Conservation (phyloP, 1,140 invertebrate genomes). For the Dryas iulia region DNA sequence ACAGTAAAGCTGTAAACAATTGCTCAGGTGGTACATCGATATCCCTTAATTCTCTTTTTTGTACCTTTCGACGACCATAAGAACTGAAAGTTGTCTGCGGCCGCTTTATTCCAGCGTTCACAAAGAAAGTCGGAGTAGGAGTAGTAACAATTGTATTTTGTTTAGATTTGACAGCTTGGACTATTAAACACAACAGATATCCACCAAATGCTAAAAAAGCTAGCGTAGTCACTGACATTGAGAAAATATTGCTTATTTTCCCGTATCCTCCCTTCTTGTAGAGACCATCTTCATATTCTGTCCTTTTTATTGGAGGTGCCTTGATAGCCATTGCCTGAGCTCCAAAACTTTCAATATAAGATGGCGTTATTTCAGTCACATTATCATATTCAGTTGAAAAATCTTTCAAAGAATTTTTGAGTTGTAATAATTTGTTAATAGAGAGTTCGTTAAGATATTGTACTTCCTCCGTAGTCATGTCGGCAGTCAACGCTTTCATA, state of each 20-base stretch:
- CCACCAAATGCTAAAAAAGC: conserved; percentile 90
- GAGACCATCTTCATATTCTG: conserved; percentile 59
- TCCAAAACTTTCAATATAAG: conserved; percentile 53
- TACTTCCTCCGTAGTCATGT: conserved; percentile 49
- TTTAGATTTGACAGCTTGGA: conserved; percentile 84
- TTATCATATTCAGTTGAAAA: conserved; percentile 51
- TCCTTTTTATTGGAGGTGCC: conserved; percentile 61
- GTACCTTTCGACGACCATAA: conserved; percentile 65
- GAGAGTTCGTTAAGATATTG: conserved; percentile 67
- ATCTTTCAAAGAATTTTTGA: conserved; percentile 68
- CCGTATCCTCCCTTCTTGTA: conserved; percentile 71
- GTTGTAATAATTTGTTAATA: conserved; percentile 65
- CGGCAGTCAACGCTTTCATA: conserved; percentile 26
- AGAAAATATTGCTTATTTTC: conserved; percentile 85
- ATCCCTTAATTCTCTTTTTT: conserved; percentile 38
- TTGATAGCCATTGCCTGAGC: conserved; percentile 70
- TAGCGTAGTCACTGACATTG: conserved; percentile 86
- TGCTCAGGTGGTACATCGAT: conserved; percentile 69
- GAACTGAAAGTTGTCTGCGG: conserved; percentile 64
- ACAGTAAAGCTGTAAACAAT: conserved; percentile 76
- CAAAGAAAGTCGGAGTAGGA: conserved; percentile 55
- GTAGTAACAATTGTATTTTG: conserved; percentile 49
- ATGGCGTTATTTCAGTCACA: conserved; percentile 39
- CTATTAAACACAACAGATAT: conserved; percentile 87
- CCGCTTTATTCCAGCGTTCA: conserved; percentile 73